A percentile compares a stretch with the other conserved stretches of the same genome.
Evolutionary conservation across 2,797 vertebrate species (phyloP).

Genomic region (Sandelia bainsii): DNA sequence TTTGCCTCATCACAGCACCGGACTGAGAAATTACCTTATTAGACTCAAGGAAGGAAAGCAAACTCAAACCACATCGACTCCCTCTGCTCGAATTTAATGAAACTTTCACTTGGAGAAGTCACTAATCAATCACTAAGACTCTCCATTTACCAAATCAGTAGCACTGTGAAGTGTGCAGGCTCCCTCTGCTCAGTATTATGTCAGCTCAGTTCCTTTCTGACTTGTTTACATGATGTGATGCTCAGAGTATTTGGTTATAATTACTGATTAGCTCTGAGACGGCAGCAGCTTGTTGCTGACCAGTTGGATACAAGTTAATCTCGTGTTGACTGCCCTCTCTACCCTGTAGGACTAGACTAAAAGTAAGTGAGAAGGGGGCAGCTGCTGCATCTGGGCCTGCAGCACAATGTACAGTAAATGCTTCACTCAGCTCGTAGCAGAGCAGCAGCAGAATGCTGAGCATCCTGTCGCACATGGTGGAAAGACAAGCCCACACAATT

Average conservation of each 20-base stretch:
- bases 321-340: slow-evolving; percentile 44
- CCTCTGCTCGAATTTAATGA: slow-evolving; percentile 48
- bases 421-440: slow-evolving; percentile 11
- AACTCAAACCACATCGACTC: slow-evolving; percentile 40
- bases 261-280: slow-evolving; percentile 62
- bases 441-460: slow-evolving; percentile 7
- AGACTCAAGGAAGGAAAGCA: slow-evolving; percentile 35
- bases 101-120: slow-evolving; percentile 29
- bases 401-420: background rate
- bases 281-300: slow-evolving; percentile 50
- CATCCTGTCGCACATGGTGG: slow-evolving; percentile 25
- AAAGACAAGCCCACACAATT: slow-evolving; percentile 36
- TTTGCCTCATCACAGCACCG: slow-evolving; percentile 27
- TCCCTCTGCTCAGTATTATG: slow-evolving; percentile 25
- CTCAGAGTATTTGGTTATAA: slow-evolving; percentile 49
- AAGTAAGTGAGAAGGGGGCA: slow-evolving; percentile 26
- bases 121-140: slow-evolving; percentile 45
- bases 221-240: slow-evolving; percentile 42
- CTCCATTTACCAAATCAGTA: slow-evolving; percentile 27
- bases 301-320: slow-evolving; percentile 68
- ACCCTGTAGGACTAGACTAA: slow-evolving; percentile 22
- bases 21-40: slow-evolving; percentile 49
- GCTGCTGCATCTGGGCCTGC: background rate
- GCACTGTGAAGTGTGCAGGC: slow-evolving; percentile 13
- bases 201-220: slow-evolving; percentile 29